A percentile compares a stretch with the other conserved stretches of the same genome.
These are phyloP conservation scores for Neuroterus valhalla DNA, from an alignment of 1,140 invertebrate genomes.

Conservation along the genomic window DNA sequence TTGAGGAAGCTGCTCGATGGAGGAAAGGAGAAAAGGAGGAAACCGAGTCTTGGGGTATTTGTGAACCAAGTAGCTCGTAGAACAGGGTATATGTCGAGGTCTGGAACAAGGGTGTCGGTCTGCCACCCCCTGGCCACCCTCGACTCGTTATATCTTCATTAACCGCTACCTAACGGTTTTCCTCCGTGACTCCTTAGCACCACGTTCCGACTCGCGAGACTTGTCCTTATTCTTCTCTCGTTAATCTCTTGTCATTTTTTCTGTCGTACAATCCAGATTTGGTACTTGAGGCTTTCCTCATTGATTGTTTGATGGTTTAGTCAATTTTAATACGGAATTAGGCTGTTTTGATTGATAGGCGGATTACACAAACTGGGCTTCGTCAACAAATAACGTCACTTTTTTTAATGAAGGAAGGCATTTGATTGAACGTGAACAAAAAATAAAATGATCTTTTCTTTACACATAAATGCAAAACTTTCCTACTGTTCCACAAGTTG, in stretches of 20 bases:
- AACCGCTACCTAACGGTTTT: slow-evolving; percentile 57
- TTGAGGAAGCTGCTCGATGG: slow-evolving; percentile 18
- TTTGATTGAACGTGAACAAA: too few species aligned
- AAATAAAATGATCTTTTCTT: too few species aligned
- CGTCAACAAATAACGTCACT: too few species aligned
- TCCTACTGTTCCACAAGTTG: too few species aligned
- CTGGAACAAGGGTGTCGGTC: slow-evolving; percentile 56
- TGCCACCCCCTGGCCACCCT: slow-evolving; percentile 51
- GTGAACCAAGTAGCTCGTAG: slow-evolving; percentile 19
- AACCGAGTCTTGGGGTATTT: background rate
- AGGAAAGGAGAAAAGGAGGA: background rate
- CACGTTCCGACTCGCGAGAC: background rate
- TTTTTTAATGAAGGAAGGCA: too few species aligned
- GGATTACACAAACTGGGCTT: too few species aligned
- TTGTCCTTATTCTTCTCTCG: background rate
- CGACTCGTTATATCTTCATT: slow-evolving; percentile 71
- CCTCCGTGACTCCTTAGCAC: slow-evolving; percentile 59
- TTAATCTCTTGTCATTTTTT: slow-evolving; percentile 29
- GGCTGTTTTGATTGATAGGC: too few species aligned
- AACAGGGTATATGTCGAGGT: slow-evolving; percentile 51
- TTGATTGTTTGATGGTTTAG: background rate
- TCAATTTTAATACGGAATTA: too few species aligned
- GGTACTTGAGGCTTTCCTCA: background rate
- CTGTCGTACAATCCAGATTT: background rate
- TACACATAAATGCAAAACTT: too few species aligned